Base-by-base conservation (phyloP, 35 echinoderm and acorn worm species). In the Ophioderma brevispina region DNA sequence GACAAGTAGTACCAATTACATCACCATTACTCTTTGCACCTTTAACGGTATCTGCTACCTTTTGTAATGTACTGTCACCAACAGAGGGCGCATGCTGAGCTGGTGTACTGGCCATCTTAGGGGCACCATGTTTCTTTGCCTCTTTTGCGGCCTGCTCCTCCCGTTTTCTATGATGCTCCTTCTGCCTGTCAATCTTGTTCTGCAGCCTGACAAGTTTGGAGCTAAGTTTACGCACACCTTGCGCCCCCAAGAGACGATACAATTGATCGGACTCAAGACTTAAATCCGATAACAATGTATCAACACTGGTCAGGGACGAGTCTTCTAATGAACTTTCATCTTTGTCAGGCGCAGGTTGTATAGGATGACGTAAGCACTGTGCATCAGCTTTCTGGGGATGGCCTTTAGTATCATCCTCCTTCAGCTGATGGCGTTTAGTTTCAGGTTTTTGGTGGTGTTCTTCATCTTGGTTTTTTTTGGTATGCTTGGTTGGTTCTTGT, bases 251-350 rank as follows among this genome's bases (percentile, higher is more conserved):
- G 14, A 99, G 80, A 0, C 85, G 40, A 13, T 89, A 88, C n/a
- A 99, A 80, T 80, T 89, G 87, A 59, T 99, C 97, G 11, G 97
- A 95, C 46, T 99, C 97, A 17, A 95, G 39, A 76, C 97, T 99
- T 35, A 99, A 55, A 85, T 99, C 93, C 18, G 93, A 93, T 39
- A 93, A 59, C 33, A 87, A 59, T 33, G 94, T 40, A 10, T 79
- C 84, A 13, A 85, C 63, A 59, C 83, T 85, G 11, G 63, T 70
- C 10, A 64, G 25, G 0, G 50, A 85, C 14, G 43, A 32, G 18
- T 84, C 81, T 55, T 49, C 83, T 70, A 30, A 15, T 8, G 59
- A 8, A 70, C 59, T 70, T 70, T 70, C 59, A 70, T 70, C 59
- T 52, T 21, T 52, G 46, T 52, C 21, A 11, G 46, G 46, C 8